A percentile compares a stretch with the other conserved stretches of the same genome.
Evolutionary conservation across 35 echinoderm and acorn worm species (phyloP).

Genomic region (Ptychodera flava): DNA sequence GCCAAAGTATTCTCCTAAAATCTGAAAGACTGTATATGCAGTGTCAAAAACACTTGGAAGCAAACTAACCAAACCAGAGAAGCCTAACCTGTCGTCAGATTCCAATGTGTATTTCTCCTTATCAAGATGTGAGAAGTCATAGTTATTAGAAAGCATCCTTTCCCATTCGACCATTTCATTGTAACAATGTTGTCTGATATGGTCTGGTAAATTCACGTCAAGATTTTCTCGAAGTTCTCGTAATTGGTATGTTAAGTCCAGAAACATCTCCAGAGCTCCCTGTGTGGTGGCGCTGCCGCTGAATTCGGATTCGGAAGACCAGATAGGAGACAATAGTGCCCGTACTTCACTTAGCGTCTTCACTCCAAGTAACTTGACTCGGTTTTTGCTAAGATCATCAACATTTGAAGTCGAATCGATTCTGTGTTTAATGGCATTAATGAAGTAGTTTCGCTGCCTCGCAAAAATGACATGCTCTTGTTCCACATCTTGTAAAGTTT

Average conservation of each 20-base stretch:
- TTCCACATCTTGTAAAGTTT: neutral
- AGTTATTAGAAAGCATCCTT: neutral
- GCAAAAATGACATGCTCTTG: neutral
- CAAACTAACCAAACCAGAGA: neutral
- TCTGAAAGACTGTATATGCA: neutral
- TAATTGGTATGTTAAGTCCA: neutral
- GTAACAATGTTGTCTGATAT: neutral
- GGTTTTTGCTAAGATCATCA: neutral
- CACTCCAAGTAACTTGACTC: neutral
- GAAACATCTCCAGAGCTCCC: neutral
- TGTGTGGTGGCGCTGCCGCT: neutral
- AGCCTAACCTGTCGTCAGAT: neutral
- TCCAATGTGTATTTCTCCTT: neutral
- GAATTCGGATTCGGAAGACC: neutral
- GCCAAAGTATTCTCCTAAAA: neutral
- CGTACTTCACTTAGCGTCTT: neutral
- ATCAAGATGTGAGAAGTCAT: neutral
- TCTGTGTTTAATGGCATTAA: neutral
- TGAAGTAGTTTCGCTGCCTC: neutral
- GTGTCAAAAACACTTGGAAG: neutral
- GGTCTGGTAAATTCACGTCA: neutral
- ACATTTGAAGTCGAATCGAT: neutral
- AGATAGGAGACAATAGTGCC: neutral
- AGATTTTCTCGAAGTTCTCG: neutral
- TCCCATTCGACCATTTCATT: neutral